A percentile compares a stretch with the other conserved stretches of the same genome.
Evolutionary conservation across 2,113 vertebrate species (phyloP).

Genomic region (Phylloscopus whistleri): DNA sequence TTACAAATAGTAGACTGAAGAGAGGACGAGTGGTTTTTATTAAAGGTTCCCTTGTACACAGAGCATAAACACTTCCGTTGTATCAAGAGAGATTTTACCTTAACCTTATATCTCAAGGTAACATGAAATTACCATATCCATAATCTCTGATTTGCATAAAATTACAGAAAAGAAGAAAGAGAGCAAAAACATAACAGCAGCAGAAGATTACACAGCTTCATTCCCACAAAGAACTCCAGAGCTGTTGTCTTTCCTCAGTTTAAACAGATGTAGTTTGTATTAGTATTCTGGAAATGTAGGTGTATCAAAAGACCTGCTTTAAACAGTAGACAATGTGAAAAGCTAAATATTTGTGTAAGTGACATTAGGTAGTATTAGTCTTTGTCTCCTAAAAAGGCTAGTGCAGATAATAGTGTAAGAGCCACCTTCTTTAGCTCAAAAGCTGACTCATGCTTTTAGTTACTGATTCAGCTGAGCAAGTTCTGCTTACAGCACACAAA

Average conservation of each 20-base stretch:
- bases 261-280: background rate
- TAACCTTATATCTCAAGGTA: background rate
- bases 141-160: background rate
- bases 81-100: background rate
- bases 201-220: background rate
- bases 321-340: background rate
- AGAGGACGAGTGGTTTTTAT: background rate
- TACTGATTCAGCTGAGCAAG: constrained; percentile 14
- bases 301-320: constrained; percentile 5
- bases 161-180: background rate
- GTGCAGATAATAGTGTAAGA: constrained; percentile 3
- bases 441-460: constrained; percentile 37
- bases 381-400: constrained; percentile 21
- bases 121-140: background rate
- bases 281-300: constrained; percentile 25
- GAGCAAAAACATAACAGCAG: background rate
- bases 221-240: background rate
- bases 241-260: background rate
- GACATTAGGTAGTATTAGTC: constrained; percentile 2
- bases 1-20: background rate
- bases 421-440: constrained; percentile 18
- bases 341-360: constrained; percentile 36
- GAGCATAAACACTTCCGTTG: background rate
- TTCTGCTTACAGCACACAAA: background rate
- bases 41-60: background rate